These are phyloP conservation scores for Pelecanoides urinatrix DNA, from an alignment of 2,113 vertebrate species.

Conservation along the genomic window DNA sequence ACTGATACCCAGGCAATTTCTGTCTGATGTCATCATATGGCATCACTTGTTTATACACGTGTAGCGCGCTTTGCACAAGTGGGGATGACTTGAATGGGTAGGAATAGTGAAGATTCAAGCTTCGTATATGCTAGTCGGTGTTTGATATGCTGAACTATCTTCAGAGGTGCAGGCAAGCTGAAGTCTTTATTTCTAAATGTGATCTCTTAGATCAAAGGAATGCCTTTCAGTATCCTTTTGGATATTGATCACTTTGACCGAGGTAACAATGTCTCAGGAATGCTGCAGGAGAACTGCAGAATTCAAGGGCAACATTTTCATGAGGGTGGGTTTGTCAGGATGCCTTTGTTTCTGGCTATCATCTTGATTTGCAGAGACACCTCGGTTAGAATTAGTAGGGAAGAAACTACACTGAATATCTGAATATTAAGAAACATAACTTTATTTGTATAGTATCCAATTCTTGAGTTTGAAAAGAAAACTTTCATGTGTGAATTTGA, in stretches of 20 bases:
- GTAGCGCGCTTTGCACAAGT: rapidly evolving
- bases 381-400: neutral
- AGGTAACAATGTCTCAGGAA: neutral
- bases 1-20: neutral
- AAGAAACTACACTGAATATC: neutral
- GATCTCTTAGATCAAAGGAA: neutral
- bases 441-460: neutral
- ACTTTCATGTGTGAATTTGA: neutral
- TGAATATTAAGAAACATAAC: neutral
- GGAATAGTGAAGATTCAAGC: neutral
- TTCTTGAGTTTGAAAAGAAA: neutral
- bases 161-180: neutral
- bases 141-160: neutral
- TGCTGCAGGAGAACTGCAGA: neutral
- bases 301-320: neutral
- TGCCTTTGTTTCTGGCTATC: neutral
- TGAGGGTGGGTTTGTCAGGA: neutral
- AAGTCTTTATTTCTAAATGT: neutral
- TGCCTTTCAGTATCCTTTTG: neutral
- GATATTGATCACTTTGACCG: neutral
- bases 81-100: neutral
- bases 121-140: neutral
- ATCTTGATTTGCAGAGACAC: neutral
- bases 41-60: neutral
- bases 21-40: neutral